Percentiles rank a stretch among this genome's conserved stretches.
Conservation (phyloP, 2,113 vertebrate genomes). For the Ictalurus furcatus region DNA sequence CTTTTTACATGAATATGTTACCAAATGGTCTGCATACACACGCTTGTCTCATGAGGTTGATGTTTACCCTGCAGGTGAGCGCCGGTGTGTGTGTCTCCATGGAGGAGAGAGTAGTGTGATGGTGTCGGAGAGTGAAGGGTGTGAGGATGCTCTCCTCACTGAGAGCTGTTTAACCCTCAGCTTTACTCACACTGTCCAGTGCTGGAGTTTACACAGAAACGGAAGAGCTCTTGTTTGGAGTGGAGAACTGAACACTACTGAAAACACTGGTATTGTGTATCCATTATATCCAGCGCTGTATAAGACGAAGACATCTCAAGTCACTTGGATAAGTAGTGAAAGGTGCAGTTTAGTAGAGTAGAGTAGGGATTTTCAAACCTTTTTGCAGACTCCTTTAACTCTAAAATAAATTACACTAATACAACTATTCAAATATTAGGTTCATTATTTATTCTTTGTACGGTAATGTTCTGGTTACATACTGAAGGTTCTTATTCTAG, state of each 20-base stretch:
- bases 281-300: neutral
- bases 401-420: neutral
- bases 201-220: constrained; percentile 65
- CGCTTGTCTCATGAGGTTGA: neutral
- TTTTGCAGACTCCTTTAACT: neutral
- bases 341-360: too few species aligned
- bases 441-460: neutral
- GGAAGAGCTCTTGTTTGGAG: constrained; percentile 67
- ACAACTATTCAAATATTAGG: neutral
- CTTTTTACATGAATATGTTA: neutral
- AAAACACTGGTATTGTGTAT: constrained; percentile 55
- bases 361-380: neutral
- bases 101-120: neutral
- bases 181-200: constrained; percentile 66
- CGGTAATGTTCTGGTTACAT: neutral
- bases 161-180: constrained; percentile 74
- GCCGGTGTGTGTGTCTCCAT: constrained; percentile 44
- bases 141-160: constrained; percentile 72
- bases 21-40: too few species aligned
- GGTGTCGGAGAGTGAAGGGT: constrained; percentile 59
- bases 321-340: neutral
- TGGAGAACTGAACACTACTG: constrained; percentile 48
- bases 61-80: constrained; percentile 48
- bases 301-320: neutral
- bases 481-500: neutral